Evolutionary conservation across 2,113 vertebrate species (phyloP), one percentile per base, ranked within the genome.

Genomic region (Colistium nudipinnis): DNA sequence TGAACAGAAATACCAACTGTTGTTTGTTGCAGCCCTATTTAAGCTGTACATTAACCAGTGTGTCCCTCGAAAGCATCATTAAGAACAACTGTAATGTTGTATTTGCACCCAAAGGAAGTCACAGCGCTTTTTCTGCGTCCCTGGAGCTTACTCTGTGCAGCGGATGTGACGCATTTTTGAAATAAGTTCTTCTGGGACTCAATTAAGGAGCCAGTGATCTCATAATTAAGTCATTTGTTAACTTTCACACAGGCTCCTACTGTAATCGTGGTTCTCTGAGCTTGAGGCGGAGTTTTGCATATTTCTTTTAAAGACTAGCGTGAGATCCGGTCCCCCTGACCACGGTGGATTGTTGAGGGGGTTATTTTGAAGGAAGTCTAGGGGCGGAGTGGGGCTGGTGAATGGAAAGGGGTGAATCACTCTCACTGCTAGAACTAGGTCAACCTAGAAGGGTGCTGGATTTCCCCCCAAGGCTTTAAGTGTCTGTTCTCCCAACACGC

Each of bases 391-490:
- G 74, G 67, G 70, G 60, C 75, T 84, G 53, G 72, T 83, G 86
- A 85, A 89, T 86, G 78, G 68, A 84, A 67, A 54, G 70, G 84
- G 89, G 82, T 86, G 88, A 91, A 84, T 88, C 86, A 84, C 72
- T 79, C 68, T n/a, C n/a, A n/a, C n/a, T 86, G 78, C 76, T 71
- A 76, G 80, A 92, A 89, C 67, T 92, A 91, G 90, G 91, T 91
- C 91, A 90, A 33, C 68, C 75, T 78, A 61, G 62, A 53, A 86
- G 86, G 88, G 80, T 88, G 87, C 89, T 80, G 80, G 61, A 73
- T 80, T 81, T 79, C 82, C 87, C 87, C 62, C 56, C 31, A n/a
- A n/a, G 78, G 91, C 86, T 87, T 68, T 70, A 81, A 86, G 78
- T 84, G 71, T 70, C 67, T 68, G 45, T 67, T 70, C 54, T 45